Evolutionary conservation across 1,140 invertebrate genomes (phyloP).

Genomic region (Melipona quadrifasciata): DNA sequence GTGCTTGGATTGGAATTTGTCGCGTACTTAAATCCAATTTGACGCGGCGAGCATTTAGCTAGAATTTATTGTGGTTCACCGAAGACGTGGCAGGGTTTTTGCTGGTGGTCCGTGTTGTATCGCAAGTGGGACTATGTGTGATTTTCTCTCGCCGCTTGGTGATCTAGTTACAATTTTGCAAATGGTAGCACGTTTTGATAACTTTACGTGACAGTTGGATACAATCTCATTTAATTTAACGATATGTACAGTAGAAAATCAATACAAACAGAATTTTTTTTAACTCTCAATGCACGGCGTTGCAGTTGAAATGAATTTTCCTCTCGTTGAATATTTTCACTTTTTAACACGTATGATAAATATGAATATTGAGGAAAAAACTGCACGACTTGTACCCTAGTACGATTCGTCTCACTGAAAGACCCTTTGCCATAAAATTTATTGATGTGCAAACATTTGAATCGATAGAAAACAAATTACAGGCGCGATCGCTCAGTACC

Average conservation of each 20-base stretch:
- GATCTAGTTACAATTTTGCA: neutral
- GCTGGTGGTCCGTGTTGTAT: no score
- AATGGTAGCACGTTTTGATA: neutral
- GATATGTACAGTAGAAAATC: neutral
- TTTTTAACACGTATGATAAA: no score
- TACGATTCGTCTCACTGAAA: no score
- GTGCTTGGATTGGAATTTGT: neutral
- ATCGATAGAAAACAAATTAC: no score
- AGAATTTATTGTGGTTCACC: neutral
- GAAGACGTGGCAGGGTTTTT: neutral
- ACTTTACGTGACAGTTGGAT: neutral
- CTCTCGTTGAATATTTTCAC: no score
- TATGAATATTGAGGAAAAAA: no score
- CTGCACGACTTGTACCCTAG: no score
- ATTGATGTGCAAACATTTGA: no score
- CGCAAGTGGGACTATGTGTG: neutral
- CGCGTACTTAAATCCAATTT: neutral
- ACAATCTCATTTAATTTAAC: neutral
- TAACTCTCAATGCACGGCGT: no score
- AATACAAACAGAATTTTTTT: neutral
- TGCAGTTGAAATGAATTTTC: no score
- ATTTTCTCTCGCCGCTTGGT: neutral
- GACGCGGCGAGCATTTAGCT: neutral
- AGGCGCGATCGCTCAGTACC: no score
- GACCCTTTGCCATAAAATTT: no score